Evolutionary conservation across 2,113 vertebrate genomes (phyloP).

Genomic region (Ramphastos sulfuratus): DNA sequence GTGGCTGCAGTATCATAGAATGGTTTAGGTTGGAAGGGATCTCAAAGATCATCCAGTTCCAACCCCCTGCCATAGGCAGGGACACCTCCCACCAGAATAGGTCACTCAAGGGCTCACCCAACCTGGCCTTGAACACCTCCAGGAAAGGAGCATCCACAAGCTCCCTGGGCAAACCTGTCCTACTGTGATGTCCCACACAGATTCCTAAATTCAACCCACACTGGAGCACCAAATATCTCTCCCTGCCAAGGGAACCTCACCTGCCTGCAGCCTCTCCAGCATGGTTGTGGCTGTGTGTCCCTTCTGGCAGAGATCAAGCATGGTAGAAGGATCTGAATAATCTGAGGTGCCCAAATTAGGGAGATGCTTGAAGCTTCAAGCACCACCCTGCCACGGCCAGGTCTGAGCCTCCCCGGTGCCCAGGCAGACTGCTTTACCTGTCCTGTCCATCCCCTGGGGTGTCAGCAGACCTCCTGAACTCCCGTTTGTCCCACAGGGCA

Average conservation of each 20-base stretch:
- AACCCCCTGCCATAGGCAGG: too few relatives aligned
- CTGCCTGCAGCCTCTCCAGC: background rate
- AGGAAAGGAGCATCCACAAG: too few relatives aligned
- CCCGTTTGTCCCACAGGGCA: background rate
- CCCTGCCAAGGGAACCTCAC: background rate
- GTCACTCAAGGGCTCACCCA: too few relatives aligned
- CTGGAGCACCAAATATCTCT: fast-evolving
- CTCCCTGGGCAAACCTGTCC: background rate
- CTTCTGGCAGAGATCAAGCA: fast-evolving
- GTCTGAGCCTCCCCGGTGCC: background rate
- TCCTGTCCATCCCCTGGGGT: background rate
- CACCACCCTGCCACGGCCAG: fast-evolving
- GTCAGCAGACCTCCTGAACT: fast-evolving
- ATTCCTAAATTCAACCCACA: fast-evolving
- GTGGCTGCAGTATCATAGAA: too few relatives aligned
- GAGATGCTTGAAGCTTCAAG: too few relatives aligned
- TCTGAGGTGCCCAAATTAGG: too few relatives aligned
- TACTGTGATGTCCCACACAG: fast-evolving
- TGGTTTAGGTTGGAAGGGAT: too few relatives aligned
- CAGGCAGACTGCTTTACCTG: background rate
- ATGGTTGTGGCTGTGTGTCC: fast-evolving
- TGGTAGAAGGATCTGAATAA: background rate
- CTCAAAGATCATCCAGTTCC: too few relatives aligned
- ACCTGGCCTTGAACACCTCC: too few relatives aligned
- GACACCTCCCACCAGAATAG: too few relatives aligned